phyloP scores from a whole-genome alignment of 2,113 vertebrate genomes.

The Oostethus manadensis region DNA sequence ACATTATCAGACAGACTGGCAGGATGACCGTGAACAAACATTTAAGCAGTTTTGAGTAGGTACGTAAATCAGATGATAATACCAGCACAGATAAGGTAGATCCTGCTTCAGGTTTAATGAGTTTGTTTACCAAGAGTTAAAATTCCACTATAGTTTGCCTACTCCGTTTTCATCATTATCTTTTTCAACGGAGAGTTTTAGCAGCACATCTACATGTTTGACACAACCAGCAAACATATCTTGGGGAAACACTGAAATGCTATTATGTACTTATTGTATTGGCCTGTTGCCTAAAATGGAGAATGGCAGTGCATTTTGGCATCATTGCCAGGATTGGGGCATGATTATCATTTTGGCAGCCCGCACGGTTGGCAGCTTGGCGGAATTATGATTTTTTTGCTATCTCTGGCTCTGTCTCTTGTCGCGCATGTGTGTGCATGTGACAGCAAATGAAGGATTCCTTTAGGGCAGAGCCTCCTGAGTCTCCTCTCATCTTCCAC shows the following conservation, averaged over 20 bases:
- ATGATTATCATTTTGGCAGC: conserved; percentile 64
- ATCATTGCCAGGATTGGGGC: conserved; percentile 44
- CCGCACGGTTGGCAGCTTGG: conserved; percentile 39
- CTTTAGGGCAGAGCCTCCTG: conserved; percentile 33
- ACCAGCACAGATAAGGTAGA: conserved; percentile 45
- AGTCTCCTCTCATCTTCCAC: conserved; percentile 40
- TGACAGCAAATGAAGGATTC: conserved; percentile 35
- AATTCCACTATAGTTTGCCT: conserved; percentile 34
- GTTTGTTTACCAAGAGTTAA: conserved; percentile 43
- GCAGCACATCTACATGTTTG: conserved; percentile 43
- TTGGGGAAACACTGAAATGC: conserved; percentile 60
- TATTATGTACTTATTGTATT: conserved; percentile 63
- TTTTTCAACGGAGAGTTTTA: conserved; percentile 53
- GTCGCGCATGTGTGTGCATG: conserved; percentile 28
- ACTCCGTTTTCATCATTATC: conserved; percentile 48
- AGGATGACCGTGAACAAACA: conserved; percentile 36
- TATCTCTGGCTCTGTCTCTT: conserved; percentile 16
- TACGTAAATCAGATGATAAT: conserved; percentile 44
- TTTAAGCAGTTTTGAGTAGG: conserved; percentile 42
- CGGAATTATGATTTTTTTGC: conserved; percentile 37
- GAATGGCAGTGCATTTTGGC: conserved; percentile 61
- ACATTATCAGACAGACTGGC: conserved; percentile 31
- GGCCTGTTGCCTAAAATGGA: conserved; percentile 54
- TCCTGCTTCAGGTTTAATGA: conserved; percentile 42
- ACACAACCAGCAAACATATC: conserved; percentile 53